Evolutionary conservation across 2,888 invertebrate species (phyloP).

Genomic region (Congeria kusceri): DNA sequence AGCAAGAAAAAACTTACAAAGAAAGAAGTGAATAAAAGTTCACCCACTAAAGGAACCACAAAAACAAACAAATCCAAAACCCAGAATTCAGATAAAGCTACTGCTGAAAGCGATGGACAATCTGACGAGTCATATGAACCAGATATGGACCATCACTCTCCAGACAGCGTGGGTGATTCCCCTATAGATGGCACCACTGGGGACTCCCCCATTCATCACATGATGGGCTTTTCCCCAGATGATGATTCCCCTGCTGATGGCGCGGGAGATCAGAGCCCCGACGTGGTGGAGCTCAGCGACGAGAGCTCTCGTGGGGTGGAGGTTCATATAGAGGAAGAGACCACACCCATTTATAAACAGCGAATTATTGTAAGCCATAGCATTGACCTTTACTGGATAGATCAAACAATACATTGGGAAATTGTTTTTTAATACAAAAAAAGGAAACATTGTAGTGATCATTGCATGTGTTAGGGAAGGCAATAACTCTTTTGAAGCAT

Average conservation of each 20-base stretch:
- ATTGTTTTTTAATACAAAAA: too few relatives aligned
- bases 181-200: conserved; percentile 12
- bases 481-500: too few relatives aligned
- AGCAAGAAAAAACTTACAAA: conserved; percentile 22
- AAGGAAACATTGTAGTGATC: too few relatives aligned
- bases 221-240: conserved; percentile 1
- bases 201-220: not conserved
- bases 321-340: conserved; percentile 56
- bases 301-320: conserved; percentile 60
- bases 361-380: not conserved
- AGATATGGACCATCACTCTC: not conserved
- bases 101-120: not conserved
- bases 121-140: not conserved
- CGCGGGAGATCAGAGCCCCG: not conserved
- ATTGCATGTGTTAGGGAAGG: too few relatives aligned
- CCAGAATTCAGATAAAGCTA: conserved; percentile 1
- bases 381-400: too few relatives aligned
- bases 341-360: conserved; percentile 51
- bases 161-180: not conserved
- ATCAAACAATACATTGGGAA: too few relatives aligned
- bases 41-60: conserved; percentile 10
- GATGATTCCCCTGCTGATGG: not conserved
- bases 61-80: not conserved
- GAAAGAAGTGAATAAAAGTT: conserved; percentile 22
- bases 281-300: conserved; percentile 27